Evolutionary conservation across 2,888 invertebrate genomes (phyloP).

Genomic region (Calephelis perditalis): DNA sequence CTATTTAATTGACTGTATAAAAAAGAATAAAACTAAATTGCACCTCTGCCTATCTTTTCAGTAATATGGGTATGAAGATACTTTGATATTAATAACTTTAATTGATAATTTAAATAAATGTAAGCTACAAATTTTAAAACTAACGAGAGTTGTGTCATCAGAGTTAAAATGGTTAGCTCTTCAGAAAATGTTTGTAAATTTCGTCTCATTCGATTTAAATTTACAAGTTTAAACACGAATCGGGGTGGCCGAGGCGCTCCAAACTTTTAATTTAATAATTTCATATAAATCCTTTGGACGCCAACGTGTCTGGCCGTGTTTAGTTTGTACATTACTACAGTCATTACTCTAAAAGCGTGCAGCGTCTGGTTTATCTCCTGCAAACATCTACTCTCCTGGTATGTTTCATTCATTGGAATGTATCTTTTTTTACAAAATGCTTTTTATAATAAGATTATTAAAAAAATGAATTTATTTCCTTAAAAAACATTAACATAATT

Average conservation of each 20-base stretch:
- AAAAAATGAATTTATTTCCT: too few species aligned
- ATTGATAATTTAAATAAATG: too few species aligned
- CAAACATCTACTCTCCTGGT: slow-evolving; percentile 15
- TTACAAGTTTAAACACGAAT: slow-evolving; percentile 9
- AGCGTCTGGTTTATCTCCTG: slow-evolving; percentile 21
- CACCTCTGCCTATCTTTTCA: too few species aligned
- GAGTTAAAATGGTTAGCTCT: background rate
- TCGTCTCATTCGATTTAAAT: slow-evolving; percentile 11
- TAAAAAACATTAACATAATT: too few species aligned
- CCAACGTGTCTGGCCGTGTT: slow-evolving; percentile 10
- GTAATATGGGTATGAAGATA: too few species aligned
- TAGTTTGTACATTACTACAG: slow-evolving; percentile 12
- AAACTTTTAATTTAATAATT: slow-evolving; percentile 11
- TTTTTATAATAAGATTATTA: too few species aligned
- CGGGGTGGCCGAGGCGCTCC: slow-evolving; percentile 7
- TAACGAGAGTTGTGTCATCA: background rate
- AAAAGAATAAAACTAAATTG: too few species aligned
- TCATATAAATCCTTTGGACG: slow-evolving; percentile 11
- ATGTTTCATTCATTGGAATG: slow-evolving; percentile 7
- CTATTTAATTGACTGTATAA: too few species aligned
- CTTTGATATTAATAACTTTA: too few species aligned
- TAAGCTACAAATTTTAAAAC: background rate
- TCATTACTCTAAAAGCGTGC: slow-evolving; percentile 25
- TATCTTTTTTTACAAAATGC: background rate
- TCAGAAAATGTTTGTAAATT: slow-evolving; percentile 8